Evolutionary conservation across 2,113 vertebrate genomes (phyloP), one percentile per base, ranked within the genome.

Genomic region (Elgaria multicarinata): DNA sequence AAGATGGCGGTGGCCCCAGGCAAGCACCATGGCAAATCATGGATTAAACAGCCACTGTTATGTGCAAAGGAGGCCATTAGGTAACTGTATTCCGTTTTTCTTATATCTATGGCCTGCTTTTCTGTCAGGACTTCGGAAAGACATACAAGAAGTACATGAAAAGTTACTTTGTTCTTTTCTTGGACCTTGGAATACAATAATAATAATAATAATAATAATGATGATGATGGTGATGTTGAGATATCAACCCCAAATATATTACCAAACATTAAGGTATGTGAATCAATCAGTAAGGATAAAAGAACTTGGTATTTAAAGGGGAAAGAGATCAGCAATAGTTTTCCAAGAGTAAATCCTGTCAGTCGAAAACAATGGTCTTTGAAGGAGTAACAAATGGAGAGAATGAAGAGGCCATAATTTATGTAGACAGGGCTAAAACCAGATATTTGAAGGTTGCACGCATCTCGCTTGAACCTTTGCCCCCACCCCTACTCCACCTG

Each of bases 201-300:
- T n/a, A n/a, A n/a, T n/a, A n/a, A n/a, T n/a, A n/a, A n/a, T n/a
- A n/a, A n/a, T n/a, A n/a, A n/a, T n/a, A n/a, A n/a, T n/a, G n/a
- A n/a, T n/a, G n/a, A n/a, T n/a, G n/a, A n/a, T n/a, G n/a, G n/a
- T n/a, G n/a, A n/a, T n/a, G n/a, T n/a, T n/a, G 95, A 93, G 93
- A 95, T 95, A 93, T 90, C 91, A 91, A 76, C 91, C 90, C 77
- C 91, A 96, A 94, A 96, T 96, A 96, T 96, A 96, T 96, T 94
- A 94, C 96, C 94, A 93, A 94, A 95, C 94, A 94, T 95, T 94
- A 94, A 94, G 94, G 95, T 94, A 96, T 1, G 91, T 83, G 91
- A 95, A 96, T 96, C 93, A 96, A 96, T 96, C 95, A 96, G 89
- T 93, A 95, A 88, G 94, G 94, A 96, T 96, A 91, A 96, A 96